Evolutionary conservation across 2,113 vertebrate genomes (phyloP).

Genomic region (Ellobius talpinus): DNA sequence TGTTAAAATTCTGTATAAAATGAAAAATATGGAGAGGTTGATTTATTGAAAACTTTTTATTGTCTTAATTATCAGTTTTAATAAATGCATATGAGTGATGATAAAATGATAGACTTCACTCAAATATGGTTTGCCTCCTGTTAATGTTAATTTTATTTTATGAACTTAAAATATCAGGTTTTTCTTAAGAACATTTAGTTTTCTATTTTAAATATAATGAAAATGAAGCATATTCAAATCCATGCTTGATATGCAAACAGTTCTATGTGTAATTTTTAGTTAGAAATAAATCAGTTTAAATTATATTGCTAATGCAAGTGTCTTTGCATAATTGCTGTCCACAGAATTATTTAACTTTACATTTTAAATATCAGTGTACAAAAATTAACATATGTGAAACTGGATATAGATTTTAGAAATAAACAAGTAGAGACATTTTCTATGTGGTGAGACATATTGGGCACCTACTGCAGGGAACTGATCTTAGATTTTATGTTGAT

Average conservation of each 20-base stretch:
- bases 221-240: not conserved
- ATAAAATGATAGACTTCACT: not conserved
- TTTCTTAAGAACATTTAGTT: not conserved
- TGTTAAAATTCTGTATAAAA: conserved; percentile 26
- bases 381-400: not conserved
- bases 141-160: not conserved
- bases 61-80: conserved; percentile 15
- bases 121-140: not conserved
- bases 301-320: not conserved
- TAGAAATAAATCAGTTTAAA: conserved; percentile 21
- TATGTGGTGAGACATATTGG: conserved; percentile 29
- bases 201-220: not conserved
- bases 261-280: not conserved
- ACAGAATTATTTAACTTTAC: not conserved
- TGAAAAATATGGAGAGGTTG: not conserved
- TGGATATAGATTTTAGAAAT: conserved; percentile 45
- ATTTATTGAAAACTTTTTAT: not conserved
- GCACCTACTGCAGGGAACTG: not conserved
- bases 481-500: conserved; percentile 40
- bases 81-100: not conserved
- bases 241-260: not conserved
- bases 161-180: not conserved
- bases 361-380: conserved; percentile 35
- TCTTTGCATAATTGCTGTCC: not conserved
- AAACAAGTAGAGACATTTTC: conserved; percentile 48